Evolutionary conservation across 2,797 vertebrate species (phyloP), one percentile per base, ranked within the genome.

Genomic region (Myotis planiceps): DNA sequence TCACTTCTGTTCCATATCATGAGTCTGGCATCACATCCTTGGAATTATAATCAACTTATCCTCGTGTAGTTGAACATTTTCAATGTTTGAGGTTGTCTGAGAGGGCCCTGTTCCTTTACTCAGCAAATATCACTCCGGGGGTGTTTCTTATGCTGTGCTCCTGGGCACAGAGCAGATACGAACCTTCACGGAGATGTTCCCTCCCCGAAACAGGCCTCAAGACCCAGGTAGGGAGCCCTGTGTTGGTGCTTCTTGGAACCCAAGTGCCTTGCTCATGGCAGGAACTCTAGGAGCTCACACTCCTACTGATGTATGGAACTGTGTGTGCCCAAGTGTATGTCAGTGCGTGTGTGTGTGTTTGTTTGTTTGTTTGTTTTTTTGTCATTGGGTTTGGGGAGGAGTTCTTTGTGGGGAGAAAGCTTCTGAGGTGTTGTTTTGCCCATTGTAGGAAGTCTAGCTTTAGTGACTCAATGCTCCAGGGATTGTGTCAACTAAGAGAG

Each of bases 21-120:
- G 15, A 3, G 4, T 0, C 0, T 0, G 7, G 8, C 2, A 1
- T 16, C 10, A 7, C 4, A 4, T 13, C 5, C 2, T 18, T 1
- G 27, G 29, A 21, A 32, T 9, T 32, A 6, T 5, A 2, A 2
- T 23, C 19, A 19, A 29, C 3, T 15, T 10, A 0, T 25, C 27
- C 14, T 13, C 1, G 16, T 3, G 1, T 34, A 3, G 49, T 6
- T 53, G 42, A 23, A 6, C 55, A 6, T 29, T 81, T 55, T 29
- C 3, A 2, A 2, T 5, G 21, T 16, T n/a, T 25, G 29, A 14
- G 27, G 49, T 2, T 29, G 5, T 37, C 4, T 53, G 25, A n/a
- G 5, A 5, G 6, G 47, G 6, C 25, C 3, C 23, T 25, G 5
- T 8, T 32, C 5, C 32, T 58, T 71, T 10, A 18, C 65, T 18